A percentile compares a stretch with the other conserved stretches of the same genome.
Evolutionary conservation across 2,113 vertebrate species (phyloP).

Genomic region (Lonchura striata): DNA sequence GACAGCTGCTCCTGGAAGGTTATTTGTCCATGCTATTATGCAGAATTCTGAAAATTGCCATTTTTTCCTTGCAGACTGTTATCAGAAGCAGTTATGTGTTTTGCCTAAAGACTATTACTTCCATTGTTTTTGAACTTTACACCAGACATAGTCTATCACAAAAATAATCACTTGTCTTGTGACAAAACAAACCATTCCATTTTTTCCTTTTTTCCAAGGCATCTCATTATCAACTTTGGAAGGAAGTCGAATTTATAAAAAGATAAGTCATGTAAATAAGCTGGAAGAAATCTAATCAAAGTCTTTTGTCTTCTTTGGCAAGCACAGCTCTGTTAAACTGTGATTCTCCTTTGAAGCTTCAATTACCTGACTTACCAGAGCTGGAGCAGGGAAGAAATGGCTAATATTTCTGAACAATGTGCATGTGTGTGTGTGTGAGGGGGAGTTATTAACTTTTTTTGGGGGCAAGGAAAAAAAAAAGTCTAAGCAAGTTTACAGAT

Average conservation of each 20-base stretch:
- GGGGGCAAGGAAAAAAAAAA: not conserved
- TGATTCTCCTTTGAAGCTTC: slow-evolving; percentile 67
- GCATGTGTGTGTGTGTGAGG: not conserved
- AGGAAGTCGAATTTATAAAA: slow-evolving; percentile 67
- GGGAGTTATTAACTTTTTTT: not conserved
- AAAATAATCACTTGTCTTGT: slow-evolving; percentile 47
- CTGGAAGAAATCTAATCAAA: slow-evolving; percentile 59
- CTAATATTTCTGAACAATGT: slow-evolving; percentile 35
- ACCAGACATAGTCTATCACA: slow-evolving; percentile 52
- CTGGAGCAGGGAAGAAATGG: not conserved
- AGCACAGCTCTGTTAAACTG: slow-evolving; percentile 8
- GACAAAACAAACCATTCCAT: slow-evolving; percentile 44
- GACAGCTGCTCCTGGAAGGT: slow-evolving; percentile 11
- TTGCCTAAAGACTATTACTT: slow-evolving; percentile 37
- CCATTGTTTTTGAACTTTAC: slow-evolving; percentile 53
- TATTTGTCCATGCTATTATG: slow-evolving; percentile 26
- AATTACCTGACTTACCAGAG: slow-evolving; percentile 52
- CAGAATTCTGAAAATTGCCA: slow-evolving; percentile 19
- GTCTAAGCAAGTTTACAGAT: not conserved
- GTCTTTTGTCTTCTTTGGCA: slow-evolving; percentile 61
- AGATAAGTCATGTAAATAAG: slow-evolving; percentile 64
- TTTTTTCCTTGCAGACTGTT: not conserved
- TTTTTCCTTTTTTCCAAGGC: slow-evolving; percentile 46
- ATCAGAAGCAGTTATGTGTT: slow-evolving; percentile 7
- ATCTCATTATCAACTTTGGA: slow-evolving; percentile 58